Base-by-base conservation (phyloP, 2,797 vertebrate species). In the Gadopsis marmoratus region DNA sequence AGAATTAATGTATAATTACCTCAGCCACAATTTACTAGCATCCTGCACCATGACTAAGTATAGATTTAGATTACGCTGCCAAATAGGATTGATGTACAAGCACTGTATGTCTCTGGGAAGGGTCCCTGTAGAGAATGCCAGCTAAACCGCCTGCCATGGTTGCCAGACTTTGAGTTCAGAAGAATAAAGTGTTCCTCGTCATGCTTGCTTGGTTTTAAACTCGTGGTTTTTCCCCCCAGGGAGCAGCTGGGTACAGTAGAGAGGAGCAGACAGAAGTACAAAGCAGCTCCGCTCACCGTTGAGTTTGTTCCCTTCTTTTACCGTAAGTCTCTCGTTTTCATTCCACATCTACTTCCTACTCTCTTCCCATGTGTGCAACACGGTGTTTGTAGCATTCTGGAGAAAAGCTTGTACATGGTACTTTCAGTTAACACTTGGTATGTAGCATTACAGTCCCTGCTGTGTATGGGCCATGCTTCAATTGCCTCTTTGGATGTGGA, bases 231-330 rank as follows among this genome's bases (percentile, higher is more conserved):
- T 50, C 16, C 37, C 17, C 73, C 11, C 91, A 99, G 98, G 63
- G 95, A 93, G 83, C 96, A 96, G 91, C 92, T 97, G 85, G 96
- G 95, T 56, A 91, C 96, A 0, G 96, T 96, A 63, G 98, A 99
- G 91, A 97, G 94, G 93, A 98, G 96, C 95, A 96, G 98, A 92
- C 97, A 98, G 95, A 99, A 99, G 84, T 97, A 97, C 89, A 99
- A 98, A 85, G 97, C 98, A 21, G 98, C 98, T 64, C 95, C 95
- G 1, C 97, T 99, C 81, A 99, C 98, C 4, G 97, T 99, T 48
- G 98, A 99, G 84, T 99, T 99, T 89, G 94, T 99, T 78, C 98
- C 98, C 81, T 99, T 99, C 92, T 99, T 99, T 95, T 99, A 99
- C 88, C 98, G 98, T 99, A 93, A 97, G 98, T 97, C 13, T 37